Conservation (phyloP, 2,113 vertebrate genomes). For the Tapirus terrestris region DNA sequence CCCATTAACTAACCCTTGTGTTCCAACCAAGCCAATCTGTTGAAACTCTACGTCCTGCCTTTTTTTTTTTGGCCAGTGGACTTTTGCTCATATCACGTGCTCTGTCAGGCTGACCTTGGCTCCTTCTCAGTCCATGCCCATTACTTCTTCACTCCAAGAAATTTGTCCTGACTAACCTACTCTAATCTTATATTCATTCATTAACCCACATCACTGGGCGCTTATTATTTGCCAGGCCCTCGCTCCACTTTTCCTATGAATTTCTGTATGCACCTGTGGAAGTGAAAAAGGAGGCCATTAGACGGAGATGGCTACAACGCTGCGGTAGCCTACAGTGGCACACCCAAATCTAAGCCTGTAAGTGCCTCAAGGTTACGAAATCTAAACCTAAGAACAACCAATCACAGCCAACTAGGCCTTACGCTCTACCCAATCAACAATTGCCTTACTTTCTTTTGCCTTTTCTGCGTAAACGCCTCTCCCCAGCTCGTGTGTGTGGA, state of each 20-base stretch:
- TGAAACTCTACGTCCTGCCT: conserved; percentile 4
- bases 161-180: not conserved
- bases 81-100: not conserved
- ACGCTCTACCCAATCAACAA: not conserved
- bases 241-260: not conserved
- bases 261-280: not conserved
- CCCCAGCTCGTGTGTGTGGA: not conserved
- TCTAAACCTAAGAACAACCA: not conserved
- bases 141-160: not conserved
- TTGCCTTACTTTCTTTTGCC: not conserved
- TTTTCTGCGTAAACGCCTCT: not conserved
- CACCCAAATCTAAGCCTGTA: not conserved
- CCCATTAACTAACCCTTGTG: not conserved
- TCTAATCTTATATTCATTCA: not conserved
- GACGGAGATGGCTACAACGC: not conserved
- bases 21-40: not conserved
- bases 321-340: not conserved
- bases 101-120: not conserved
- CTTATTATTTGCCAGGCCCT: not conserved
- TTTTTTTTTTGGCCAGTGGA: not conserved
- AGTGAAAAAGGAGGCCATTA: not conserved
- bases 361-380: not conserved
- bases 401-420: not conserved
- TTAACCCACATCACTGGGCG: not conserved
- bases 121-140: not conserved